Evolutionary conservation across 2,113 vertebrate species (phyloP).

Genomic region (Vireo altiloquus): DNA sequence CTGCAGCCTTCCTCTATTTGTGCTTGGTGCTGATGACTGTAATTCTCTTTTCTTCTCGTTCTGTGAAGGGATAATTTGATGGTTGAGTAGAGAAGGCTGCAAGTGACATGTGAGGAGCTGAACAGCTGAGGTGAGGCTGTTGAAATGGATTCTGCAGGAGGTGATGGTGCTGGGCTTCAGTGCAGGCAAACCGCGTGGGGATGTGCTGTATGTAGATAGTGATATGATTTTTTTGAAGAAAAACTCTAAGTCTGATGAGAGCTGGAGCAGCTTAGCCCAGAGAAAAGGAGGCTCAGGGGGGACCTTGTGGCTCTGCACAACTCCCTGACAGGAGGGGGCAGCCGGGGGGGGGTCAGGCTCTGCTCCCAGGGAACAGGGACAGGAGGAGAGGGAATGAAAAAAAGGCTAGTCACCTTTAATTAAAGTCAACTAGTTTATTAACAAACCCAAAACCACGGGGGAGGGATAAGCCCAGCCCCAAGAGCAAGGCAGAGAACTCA

Average conservation of each 20-base stretch:
- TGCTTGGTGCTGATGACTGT: background rate
- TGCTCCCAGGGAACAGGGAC: background rate
- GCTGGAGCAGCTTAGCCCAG: background rate
- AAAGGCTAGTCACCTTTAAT: too few species aligned
- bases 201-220: background rate
- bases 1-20: background rate
- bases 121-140: background rate
- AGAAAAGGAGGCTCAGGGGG: background rate
- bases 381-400: background rate
- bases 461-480: too few species aligned
- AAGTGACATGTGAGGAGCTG: background rate
- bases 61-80: slow-evolving; percentile 27
- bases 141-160: background rate
- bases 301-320: background rate
- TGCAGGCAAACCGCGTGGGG: background rate
- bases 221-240: background rate
- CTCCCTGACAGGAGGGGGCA: background rate
- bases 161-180: background rate
- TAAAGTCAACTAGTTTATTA: too few species aligned
- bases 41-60: slow-evolving; percentile 7
- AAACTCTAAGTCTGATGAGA: background rate
- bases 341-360: background rate
- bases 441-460: too few species aligned
- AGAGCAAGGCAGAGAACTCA: too few species aligned
- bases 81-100: background rate